Evolutionary conservation across 2,797 vertebrate species (phyloP).

Genomic region (Myotis pilosus): DNA sequence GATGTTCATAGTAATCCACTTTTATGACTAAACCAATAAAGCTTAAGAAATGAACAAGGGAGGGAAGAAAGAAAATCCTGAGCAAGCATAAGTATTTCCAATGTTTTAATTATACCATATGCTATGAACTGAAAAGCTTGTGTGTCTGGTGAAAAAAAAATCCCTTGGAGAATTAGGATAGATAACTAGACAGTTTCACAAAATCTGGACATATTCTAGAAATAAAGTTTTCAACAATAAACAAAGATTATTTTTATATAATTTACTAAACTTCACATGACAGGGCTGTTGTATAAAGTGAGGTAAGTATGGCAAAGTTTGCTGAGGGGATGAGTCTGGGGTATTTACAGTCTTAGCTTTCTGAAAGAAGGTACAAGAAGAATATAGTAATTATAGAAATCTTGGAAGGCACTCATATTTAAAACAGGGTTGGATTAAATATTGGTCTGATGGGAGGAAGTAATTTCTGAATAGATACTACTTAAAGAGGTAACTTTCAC

Average conservation of each 20-base stretch:
- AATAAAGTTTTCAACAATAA: not conserved
- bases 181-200: not conserved
- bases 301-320: not conserved
- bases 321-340: not conserved
- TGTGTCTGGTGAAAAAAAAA: not conserved
- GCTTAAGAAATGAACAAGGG: not conserved
- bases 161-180: not conserved
- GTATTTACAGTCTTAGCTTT: not conserved
- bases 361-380: not conserved
- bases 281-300: not conserved
- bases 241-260: not conserved
- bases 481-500: not conserved
- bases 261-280: not conserved
- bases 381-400: not conserved
- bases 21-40: constrained; percentile 29
- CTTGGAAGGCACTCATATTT: not conserved
- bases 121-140: not conserved
- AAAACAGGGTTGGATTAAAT: not conserved
- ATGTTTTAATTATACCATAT: not conserved
- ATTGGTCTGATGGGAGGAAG: not conserved
- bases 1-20: not conserved
- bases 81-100: not conserved
- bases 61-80: not conserved
- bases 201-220: not conserved
- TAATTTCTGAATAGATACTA: not conserved